Base-by-base conservation (phyloP, 2,797 vertebrate genomes). In the Sorex maritimensis region DNA sequence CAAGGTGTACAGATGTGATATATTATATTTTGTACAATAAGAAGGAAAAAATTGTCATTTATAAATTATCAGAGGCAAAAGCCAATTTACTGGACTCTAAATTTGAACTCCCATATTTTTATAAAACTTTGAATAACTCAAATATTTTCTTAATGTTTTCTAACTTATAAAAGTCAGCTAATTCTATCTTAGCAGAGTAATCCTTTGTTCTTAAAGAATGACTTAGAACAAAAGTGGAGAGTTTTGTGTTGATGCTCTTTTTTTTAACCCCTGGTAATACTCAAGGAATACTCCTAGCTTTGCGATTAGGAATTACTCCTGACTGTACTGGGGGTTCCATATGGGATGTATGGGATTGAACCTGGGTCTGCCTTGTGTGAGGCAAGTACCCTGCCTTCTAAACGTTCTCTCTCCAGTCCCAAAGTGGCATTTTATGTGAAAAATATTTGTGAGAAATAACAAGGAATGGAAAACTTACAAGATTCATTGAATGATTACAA, bases 41-140 rank as follows among this genome's bases (percentile, higher is more conserved):
- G 86, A 96, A 94, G 93, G 73, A 94, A 95, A 79, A 24, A 94
- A 93, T 78, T 81, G 3, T 2, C 88, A 90, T 63, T 61, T 2
- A 77, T 81, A 11, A 10, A 82, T 96, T 94, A 95, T 69, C 65
- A 91, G 78, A 81, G 13, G 24, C 4, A 77, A 52, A 52, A 11
- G 49, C 26, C 71, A 73, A 69, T 26, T n/a, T 26, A 12, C 84
- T 49, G 82, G 30, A 75, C 55, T 41, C 49, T 90, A 52, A 65
- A 65, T 87, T 93, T 83, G 77, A 15, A 5, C 80, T 80, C 30
- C 7, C 10, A 52, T 52, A 52, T 52, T 52, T 49, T 52, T 52
- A 52, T 52, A 52, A 52, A 9, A 52, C 11, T 52, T 52, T 52
- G 10, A 52, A 49, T 74, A 74, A 78, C 77, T 87, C 58, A 81